These are phyloP conservation scores for Tetrapedia diversipes DNA, from an alignment of 2,888 invertebrate genomes.

Conservation along the genomic window DNA sequence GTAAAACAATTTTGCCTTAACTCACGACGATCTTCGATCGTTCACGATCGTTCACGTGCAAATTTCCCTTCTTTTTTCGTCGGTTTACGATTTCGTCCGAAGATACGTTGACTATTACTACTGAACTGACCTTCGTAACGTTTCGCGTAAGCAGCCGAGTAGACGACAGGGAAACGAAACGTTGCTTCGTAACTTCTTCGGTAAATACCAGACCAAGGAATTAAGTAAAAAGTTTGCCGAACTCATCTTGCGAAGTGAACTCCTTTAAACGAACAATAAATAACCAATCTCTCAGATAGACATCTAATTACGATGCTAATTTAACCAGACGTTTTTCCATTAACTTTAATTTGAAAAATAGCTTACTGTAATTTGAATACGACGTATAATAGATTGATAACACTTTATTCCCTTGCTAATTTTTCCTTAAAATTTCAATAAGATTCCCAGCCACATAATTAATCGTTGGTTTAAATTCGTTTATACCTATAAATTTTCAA, in stretches of 20 bases:
- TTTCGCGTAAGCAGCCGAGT: background rate
- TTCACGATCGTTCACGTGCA: conserved; percentile 15
- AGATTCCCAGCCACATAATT: too few species aligned
- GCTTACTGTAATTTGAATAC: too few species aligned
- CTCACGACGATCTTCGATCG: conserved; percentile 5
- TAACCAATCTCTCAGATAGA: background rate
- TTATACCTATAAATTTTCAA: too few species aligned
- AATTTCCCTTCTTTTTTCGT: background rate
- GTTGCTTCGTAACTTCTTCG: background rate
- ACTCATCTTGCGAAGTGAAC: background rate
- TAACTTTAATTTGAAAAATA: too few species aligned
- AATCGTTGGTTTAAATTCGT: too few species aligned
- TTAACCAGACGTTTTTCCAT: background rate
- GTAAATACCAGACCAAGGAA: background rate
- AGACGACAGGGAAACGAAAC: background rate
- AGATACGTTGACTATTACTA: conserved; percentile 29
- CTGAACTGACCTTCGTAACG: conserved; percentile 12
- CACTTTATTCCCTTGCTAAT: too few species aligned
- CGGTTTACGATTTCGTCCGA: background rate
- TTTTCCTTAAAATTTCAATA: too few species aligned
- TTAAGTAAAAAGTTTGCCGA: background rate
- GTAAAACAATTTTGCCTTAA: conserved; percentile 22
- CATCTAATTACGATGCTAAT: background rate
- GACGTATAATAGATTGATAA: too few species aligned
- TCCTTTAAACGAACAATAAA: background rate